Conservation (phyloP, 2,113 vertebrate genomes). For the Tetrax tetrax region DNA sequence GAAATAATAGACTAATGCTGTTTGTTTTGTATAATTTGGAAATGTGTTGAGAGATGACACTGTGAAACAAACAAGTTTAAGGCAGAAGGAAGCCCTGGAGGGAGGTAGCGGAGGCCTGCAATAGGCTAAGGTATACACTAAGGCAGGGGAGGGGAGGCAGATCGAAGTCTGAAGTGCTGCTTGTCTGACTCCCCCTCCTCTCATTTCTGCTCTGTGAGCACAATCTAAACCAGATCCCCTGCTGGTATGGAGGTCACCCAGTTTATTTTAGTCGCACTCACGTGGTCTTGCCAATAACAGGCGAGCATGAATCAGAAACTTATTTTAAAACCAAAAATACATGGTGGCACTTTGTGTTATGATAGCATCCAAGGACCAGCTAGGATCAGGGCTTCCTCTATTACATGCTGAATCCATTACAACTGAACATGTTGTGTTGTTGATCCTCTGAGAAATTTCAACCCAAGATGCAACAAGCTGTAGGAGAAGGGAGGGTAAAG, state of each 20-base stretch:
- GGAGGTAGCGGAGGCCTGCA: background rate
- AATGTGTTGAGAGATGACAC: background rate
- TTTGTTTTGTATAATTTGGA: slow-evolving; percentile 16
- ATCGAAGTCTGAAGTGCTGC: background rate
- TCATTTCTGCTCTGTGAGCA: slow-evolving; percentile 15
- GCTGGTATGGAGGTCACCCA: background rate
- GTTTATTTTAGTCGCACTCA: slow-evolving; percentile 36
- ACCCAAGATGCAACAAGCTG: background rate
- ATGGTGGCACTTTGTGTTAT: background rate
- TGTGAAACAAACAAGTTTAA: background rate
- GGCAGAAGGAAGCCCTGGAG: background rate
- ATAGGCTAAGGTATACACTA: background rate
- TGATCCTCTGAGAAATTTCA: slow-evolving; percentile 16
- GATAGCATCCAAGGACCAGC: background rate
- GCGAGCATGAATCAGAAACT: slow-evolving; percentile 26
- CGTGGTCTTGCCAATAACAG: background rate
- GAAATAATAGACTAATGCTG: background rate
- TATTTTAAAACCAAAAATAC: slow-evolving; percentile 45
- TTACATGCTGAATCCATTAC: background rate
- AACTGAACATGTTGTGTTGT: background rate
- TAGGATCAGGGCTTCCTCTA: background rate
- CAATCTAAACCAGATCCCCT: background rate
- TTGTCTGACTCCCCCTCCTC: background rate
- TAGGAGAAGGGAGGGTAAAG: background rate
- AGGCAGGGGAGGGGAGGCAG: background rate